Evolutionary conservation across 1,140 invertebrate species (phyloP).

Genomic region (Aricia agestis): DNA sequence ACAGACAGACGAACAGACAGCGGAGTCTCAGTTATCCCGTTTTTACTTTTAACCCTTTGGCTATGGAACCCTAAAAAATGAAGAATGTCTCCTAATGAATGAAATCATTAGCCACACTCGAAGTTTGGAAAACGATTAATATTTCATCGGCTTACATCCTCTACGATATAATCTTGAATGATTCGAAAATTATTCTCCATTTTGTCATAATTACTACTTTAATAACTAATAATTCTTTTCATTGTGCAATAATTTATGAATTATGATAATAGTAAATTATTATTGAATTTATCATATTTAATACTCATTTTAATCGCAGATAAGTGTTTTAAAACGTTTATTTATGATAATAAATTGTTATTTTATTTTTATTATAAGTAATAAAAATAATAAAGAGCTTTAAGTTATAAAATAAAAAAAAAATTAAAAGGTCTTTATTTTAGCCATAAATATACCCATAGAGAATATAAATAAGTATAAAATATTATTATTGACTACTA

Average conservation of each 20-base stretch:
- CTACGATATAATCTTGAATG: constrained; percentile 5
- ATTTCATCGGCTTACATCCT: constrained; percentile 4
- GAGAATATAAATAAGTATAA: no score
- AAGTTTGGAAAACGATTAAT: constrained; percentile 16
- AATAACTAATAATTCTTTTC: background rate
- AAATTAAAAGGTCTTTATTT: no score
- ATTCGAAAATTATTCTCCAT: background rate
- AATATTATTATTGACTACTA: no score
- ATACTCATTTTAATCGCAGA: background rate
- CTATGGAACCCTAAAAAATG: background rate
- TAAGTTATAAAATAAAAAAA: no score
- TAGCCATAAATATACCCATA: no score
- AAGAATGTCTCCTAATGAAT: constrained; percentile 36
- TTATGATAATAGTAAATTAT: constrained; percentile 2
- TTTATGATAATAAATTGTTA: background rate
- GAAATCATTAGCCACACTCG: constrained; percentile 40
- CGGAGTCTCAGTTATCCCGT: no score
- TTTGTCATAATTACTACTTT: constrained; percentile 5
- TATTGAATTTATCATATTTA: background rate
- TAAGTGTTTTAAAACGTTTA: constrained; percentile 69
- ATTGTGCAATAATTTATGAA: background rate
- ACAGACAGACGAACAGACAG: no score
- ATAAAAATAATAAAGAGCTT: no score
- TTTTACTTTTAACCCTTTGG: no score
- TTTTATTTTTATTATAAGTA: background rate